Conservation (phyloP, 2,797 vertebrate species). For the Cacajao melanocephalus region DNA sequence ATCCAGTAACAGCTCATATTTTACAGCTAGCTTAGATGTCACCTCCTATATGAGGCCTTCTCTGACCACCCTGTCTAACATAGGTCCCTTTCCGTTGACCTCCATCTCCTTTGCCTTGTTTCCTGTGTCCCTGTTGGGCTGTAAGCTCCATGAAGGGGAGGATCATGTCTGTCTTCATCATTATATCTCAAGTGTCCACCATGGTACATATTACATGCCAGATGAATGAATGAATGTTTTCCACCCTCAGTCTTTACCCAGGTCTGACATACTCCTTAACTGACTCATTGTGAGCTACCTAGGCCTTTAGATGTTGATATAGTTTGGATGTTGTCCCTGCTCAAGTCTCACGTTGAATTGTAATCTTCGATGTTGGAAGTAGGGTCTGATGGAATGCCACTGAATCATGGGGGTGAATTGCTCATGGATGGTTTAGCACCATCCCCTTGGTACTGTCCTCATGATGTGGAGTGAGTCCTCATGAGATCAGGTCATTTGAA, state of each 20-base stretch:
- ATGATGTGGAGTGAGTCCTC: background rate
- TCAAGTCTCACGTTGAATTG: background rate
- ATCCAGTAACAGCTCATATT: background rate
- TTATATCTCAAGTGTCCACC: background rate
- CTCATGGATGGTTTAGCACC: background rate
- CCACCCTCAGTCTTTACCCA: background rate
- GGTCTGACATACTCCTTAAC: background rate
- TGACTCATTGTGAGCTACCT: background rate
- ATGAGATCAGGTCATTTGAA: background rate
- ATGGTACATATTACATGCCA: background rate
- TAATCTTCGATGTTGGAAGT: background rate
- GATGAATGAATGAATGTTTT: background rate
- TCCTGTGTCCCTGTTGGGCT: background rate
- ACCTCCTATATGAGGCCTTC: background rate
- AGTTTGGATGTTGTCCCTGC: background rate
- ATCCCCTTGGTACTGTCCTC: background rate
- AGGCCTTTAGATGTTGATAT: background rate
- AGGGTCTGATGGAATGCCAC: background rate
- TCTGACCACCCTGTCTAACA: background rate
- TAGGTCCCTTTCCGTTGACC: background rate
- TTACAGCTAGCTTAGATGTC: background rate
- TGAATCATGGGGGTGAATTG: background rate
- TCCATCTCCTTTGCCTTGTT: background rate
- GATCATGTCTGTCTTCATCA: background rate
- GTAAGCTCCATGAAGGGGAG: background rate